A percentile compares a stretch with the other conserved stretches of the same genome.
phyloP scores from a whole-genome alignment of 2,113 vertebrate species.

The Mystacornis crossleyi region DNA sequence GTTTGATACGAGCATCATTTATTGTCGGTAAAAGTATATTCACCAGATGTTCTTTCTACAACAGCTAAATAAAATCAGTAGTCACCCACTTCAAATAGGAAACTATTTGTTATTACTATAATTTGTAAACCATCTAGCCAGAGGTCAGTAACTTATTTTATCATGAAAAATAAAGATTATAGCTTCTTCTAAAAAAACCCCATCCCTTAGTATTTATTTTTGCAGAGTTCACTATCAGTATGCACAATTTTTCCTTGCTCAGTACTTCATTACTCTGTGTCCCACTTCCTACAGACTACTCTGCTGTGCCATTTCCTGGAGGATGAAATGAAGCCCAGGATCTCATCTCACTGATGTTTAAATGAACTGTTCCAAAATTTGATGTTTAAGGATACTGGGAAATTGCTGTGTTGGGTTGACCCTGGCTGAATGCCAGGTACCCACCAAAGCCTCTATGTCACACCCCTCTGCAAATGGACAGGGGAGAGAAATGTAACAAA shows the following conservation, averaged over 20 bases:
- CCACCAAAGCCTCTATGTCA: not conserved
- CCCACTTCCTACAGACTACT: not conserved
- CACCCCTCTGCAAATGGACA: not conserved
- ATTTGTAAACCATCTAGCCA: not conserved
- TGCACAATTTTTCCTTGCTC: not conserved
- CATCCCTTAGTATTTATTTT: not conserved
- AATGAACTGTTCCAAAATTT: not conserved
- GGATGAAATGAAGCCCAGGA: not conserved
- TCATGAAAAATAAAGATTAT: not conserved
- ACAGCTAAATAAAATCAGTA: conserved; percentile 23
- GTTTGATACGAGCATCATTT: conserved; percentile 63
- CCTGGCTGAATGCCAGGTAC: not conserved
- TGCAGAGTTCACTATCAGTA: not conserved
- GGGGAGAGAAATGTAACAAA: not conserved
- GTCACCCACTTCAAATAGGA: not conserved
- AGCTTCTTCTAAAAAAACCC: not conserved
- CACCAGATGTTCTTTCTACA: conserved; percentile 35
- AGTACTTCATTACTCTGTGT: not conserved
- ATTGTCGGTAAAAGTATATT: conserved; percentile 34
- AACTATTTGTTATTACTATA: not conserved
- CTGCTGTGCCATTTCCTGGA: not conserved
- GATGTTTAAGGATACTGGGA: not conserved
- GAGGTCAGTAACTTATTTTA: not conserved
- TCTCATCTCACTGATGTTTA: not conserved
- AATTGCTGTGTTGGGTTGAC: not conserved